Conservation (phyloP, 2,888 invertebrate genomes). For the Prenolepis imparis region DNA sequence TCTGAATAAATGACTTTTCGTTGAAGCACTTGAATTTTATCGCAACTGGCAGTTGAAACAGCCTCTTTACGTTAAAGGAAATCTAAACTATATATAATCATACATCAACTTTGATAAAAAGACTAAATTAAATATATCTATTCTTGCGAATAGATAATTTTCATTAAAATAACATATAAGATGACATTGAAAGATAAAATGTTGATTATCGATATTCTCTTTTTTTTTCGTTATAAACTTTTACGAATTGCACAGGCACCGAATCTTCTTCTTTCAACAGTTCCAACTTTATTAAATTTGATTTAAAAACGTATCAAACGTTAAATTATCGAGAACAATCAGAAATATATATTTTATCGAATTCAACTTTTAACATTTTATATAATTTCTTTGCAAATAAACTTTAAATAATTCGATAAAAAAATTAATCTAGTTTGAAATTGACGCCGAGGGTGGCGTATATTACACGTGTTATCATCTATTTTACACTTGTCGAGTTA, state of each 20-base stretch:
- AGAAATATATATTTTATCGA: not conserved
- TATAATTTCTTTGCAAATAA: not conserved
- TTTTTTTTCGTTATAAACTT: not conserved
- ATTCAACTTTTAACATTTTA: not conserved
- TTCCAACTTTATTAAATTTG: not conserved
- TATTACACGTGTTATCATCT: not conserved
- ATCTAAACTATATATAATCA: constrained; percentile 9
- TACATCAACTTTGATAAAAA: not conserved
- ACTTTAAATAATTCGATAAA: constrained; percentile 7
- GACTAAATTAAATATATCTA: constrained; percentile 10
- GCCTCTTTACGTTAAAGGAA: not conserved
- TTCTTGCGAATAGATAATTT: not conserved
- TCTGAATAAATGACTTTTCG: not conserved
- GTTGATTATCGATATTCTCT: not conserved
- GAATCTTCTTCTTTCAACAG: not conserved
- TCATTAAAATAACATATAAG: not conserved
- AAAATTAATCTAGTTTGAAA: not conserved
- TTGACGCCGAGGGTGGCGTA: not conserved
- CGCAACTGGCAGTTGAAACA: not conserved
- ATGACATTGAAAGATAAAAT: constrained; percentile 14
- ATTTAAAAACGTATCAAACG: not conserved
- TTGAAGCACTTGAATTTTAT: not conserved
- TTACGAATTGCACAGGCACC: not conserved
- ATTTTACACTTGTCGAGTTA: not conserved
- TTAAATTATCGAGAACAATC: not conserved